Conservation (phyloP, 2,113 vertebrate species). For the Ageneiosus marmoratus region DNA sequence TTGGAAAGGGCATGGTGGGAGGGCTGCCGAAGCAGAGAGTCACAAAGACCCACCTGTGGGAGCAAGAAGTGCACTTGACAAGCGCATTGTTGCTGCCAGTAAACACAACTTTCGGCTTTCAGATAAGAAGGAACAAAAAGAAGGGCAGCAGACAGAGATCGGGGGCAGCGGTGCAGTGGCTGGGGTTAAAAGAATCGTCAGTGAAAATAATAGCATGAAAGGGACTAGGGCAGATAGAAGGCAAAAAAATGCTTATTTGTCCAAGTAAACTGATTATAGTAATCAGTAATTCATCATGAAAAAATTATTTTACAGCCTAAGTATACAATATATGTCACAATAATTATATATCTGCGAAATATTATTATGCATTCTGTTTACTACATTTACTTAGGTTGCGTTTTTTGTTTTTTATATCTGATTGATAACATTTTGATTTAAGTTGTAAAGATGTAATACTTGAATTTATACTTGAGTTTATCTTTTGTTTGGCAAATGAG, state of each 20-base stretch:
- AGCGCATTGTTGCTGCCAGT: constrained; percentile 54
- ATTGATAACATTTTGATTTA: neutral
- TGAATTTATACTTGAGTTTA: neutral
- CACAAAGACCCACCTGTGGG: constrained; percentile 60
- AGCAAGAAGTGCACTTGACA: constrained; percentile 62
- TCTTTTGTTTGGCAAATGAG: neutral
- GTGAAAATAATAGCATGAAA: constrained; percentile 64
- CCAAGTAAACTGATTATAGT: constrained; percentile 62
- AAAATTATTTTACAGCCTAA: neutral
- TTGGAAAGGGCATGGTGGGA: constrained; percentile 54
- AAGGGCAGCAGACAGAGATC: constrained; percentile 62
- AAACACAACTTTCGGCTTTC: constrained; percentile 60
- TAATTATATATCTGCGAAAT: constrained; percentile 1
- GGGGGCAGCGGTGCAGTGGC: constrained; percentile 59
- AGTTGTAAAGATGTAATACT: neutral
- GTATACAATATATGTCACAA: constrained; percentile 22
- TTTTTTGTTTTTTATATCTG: neutral
- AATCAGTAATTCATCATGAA: neutral
- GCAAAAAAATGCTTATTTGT: constrained; percentile 70
- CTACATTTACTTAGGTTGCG: neutral
- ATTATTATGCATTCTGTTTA: constrained; percentile 34
- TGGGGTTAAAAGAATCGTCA: constrained; percentile 60
- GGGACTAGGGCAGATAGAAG: constrained; percentile 65
- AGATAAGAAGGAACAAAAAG: constrained; percentile 65
- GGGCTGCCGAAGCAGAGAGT: constrained; percentile 66